Evolutionary conservation across 2,797 vertebrate genomes (phyloP).

Genomic region (Pipistrellus nathusii): DNA sequence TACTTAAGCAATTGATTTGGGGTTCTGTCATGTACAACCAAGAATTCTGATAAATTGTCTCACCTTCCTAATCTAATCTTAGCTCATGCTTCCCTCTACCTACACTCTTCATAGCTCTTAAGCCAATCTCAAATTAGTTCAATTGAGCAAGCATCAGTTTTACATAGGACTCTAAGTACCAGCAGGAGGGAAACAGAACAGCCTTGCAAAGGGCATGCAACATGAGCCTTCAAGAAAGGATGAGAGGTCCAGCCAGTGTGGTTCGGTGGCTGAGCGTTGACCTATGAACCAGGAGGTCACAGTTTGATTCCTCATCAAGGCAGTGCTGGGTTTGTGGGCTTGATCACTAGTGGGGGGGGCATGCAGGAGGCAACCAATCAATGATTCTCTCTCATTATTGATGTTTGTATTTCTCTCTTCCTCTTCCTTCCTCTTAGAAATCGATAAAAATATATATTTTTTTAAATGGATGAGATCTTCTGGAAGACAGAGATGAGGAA

Average conservation of each 20-base stretch:
- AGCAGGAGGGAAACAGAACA: background rate
- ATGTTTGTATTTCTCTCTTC: too few relatives aligned
- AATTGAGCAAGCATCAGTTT: background rate
- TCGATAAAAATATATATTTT: background rate
- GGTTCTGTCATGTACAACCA: background rate
- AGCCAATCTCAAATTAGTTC: background rate
- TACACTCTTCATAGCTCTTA: background rate
- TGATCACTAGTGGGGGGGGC: too few relatives aligned
- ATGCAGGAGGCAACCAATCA: too few relatives aligned
- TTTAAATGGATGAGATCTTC: background rate
- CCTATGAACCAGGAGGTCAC: too few relatives aligned
- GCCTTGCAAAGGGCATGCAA: background rate
- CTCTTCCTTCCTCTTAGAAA: too few relatives aligned
- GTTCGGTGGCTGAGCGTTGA: too few relatives aligned
- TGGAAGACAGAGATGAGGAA: background rate
- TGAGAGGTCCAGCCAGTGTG: background rate
- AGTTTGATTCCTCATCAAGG: too few relatives aligned
- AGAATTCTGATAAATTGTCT: background rate
- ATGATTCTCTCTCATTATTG: too few relatives aligned
- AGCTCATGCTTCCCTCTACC: background rate
- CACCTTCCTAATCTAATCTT: background rate
- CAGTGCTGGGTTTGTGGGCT: too few relatives aligned
- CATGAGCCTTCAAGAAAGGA: background rate
- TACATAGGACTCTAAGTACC: background rate
- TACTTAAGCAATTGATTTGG: background rate